Percentiles rank a stretch among this genome's conserved stretches.
Evolutionary conservation across 2,797 vertebrate species (phyloP).

Genomic region (Pseudocheirus occidentalis): DNA sequence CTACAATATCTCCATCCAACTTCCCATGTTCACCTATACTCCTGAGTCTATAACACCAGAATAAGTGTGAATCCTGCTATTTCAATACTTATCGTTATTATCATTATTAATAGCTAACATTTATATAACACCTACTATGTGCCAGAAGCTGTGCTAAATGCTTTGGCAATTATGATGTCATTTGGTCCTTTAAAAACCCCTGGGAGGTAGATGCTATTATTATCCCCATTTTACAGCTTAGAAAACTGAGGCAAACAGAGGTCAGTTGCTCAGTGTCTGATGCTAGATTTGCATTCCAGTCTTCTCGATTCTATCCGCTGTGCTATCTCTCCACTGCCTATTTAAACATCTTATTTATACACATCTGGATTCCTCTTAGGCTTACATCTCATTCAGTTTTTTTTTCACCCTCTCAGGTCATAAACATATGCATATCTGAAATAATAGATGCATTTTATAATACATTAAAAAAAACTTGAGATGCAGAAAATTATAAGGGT

Average conservation of each 20-base stretch:
- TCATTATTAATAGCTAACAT: neutral
- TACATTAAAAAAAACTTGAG: slow-evolving; percentile 13
- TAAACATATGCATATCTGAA: slow-evolving; percentile 45
- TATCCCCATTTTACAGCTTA: neutral
- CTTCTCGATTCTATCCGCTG: neutral
- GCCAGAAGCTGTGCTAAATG: neutral
- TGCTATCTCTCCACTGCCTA: neutral
- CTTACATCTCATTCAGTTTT: slow-evolving; percentile 29
- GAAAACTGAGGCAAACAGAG: neutral
- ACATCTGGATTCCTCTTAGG: slow-evolving; percentile 38
- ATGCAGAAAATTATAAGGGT: slow-evolving; percentile 36
- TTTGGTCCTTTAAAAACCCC: neutral
- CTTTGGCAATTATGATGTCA: neutral
- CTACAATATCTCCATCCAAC: neutral
- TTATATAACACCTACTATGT: neutral
- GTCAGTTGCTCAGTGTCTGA: neutral
- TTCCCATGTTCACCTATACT: slow-evolving; percentile 12
- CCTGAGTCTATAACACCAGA: neutral
- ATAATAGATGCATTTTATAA: slow-evolving; percentile 33
- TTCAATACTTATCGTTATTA: neutral
- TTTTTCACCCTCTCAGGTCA: slow-evolving; percentile 34
- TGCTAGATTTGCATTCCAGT: neutral
- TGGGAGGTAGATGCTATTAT: neutral
- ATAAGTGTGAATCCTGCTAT: neutral
- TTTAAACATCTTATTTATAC: neutral